Evolutionary conservation across 1,140 invertebrate species (phyloP), one percentile per base, ranked within the genome.

Genomic region (Lasioglossum baleicum): DNA sequence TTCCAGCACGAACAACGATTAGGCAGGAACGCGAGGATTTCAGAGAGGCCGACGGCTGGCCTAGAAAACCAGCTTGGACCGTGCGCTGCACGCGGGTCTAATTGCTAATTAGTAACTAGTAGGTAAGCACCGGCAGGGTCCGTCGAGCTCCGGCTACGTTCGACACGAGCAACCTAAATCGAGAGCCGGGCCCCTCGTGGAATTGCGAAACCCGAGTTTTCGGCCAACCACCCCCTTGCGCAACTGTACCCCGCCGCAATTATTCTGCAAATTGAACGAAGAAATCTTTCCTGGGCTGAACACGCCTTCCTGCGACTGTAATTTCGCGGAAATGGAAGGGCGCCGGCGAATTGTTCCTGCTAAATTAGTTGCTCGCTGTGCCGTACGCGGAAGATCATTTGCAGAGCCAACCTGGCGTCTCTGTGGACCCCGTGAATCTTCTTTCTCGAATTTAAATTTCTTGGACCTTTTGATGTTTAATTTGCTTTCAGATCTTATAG

Each of bases 31-130:
- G 67, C 79, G 66, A 66, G 53, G 72, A 71, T 81, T 60, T 81
- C 74, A 71, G 53, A 20, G 17, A 20, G 15, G n/a, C 42, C 65
- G 35, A 48, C 26, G 35, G 63, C 26, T 71, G 61, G 31, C 80
- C 75, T 82, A 72, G 69, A 81, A 81, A 75, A 65, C 35, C 40
- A 72, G 31, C 40, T 26, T 31, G 22, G 26, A 26, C 51, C 17
- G 51, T 53, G 51, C 51, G 51, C 51, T 53, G 13, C 42, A 44
- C 53, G 75, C 26, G 20, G 15, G 63, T 60, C 75, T 78, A 81
- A 77, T 77, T 79, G 75, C 69, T 82, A 78, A 82, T 78, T 82
- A 72, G 64, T 73, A 71, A 82, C 72, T 73, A 82, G 68, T 60
- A 66, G 56, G 48, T 53, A 68, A 17, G 48, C 60, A 22, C 63